A percentile compares a stretch with the other conserved stretches of the same genome.
Evolutionary conservation across 2,113 vertebrate genomes (phyloP).

Genomic region (Lota lota): DNA sequence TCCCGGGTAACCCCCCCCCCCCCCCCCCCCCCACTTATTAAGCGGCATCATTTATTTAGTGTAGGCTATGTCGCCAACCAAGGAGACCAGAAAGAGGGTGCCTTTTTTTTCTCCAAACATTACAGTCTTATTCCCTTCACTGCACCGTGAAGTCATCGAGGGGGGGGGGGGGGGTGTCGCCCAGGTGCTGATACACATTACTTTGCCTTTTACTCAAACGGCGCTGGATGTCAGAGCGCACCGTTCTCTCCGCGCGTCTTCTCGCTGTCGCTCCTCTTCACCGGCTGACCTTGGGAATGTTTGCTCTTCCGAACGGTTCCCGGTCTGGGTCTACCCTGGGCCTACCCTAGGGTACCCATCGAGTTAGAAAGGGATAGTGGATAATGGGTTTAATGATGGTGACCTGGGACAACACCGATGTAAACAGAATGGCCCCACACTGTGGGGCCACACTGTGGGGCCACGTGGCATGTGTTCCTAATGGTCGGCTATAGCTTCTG

Average conservation of each 20-base stretch:
- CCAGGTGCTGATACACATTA: constrained; percentile 96
- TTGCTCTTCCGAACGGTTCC: constrained; percentile 89
- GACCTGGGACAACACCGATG: too few relatives aligned
- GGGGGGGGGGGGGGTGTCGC: constrained; percentile 83
- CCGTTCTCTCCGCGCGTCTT: constrained; percentile 93
- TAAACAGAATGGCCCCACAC: too few relatives aligned
- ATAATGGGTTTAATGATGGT: too few relatives aligned
- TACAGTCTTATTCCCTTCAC: constrained; percentile 82
- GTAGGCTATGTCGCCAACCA: constrained; percentile 64
- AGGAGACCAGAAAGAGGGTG: constrained; percentile 61
- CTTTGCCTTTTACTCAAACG: constrained; percentile 99
- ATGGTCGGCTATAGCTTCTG: too few relatives aligned
- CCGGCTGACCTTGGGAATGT: constrained; percentile 97
- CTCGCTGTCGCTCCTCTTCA: constrained; percentile 87
- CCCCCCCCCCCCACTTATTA: constrained; percentile 61
- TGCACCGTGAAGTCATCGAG: constrained; percentile 86
- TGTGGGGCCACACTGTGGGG: too few relatives aligned
- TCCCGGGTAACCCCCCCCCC: too few relatives aligned
- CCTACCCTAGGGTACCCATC: too few relatives aligned
- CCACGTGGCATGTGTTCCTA: too few relatives aligned
- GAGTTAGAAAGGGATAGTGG: too few relatives aligned
- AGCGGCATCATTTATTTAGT: constrained; percentile 66
- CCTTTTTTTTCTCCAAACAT: constrained; percentile 72
- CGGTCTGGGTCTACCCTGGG: too few relatives aligned
- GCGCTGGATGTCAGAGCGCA: constrained; percentile 89